A percentile compares a stretch with the other conserved stretches of the same genome.
These are phyloP conservation scores for Polietes domitor DNA, from an alignment of 2,888 invertebrate species.

Conservation along the genomic window DNA sequence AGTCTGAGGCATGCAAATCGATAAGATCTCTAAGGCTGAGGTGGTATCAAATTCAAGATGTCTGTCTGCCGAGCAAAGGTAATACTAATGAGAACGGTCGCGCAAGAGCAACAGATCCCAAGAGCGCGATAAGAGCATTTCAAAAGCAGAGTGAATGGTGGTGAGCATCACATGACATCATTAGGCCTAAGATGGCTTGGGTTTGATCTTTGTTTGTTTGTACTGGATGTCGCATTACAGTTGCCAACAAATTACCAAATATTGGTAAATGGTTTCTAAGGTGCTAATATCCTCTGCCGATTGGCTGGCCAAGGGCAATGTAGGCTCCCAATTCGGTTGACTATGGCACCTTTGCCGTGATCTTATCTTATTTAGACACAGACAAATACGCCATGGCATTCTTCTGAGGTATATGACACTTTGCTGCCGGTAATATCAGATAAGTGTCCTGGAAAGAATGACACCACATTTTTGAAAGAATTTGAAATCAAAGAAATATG, in stretches of 20 bases:
- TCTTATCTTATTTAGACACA: not conserved
- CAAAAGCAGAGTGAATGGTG: not conserved
- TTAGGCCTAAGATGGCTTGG: not conserved
- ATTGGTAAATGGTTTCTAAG: slow-evolving; percentile 14
- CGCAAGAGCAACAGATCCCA: not conserved
- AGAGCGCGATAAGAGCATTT: not conserved
- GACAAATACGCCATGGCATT: not conserved
- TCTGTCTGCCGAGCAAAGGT: not conserved
- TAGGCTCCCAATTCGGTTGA: not conserved
- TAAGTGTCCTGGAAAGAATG: not conserved
- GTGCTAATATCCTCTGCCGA: slow-evolving; percentile 58
- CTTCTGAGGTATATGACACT: not conserved
- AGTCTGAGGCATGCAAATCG: not conserved
- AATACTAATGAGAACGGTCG: slow-evolving; percentile 3
- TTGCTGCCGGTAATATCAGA: not conserved
- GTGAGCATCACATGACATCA: not conserved
- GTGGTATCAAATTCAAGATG: slow-evolving; percentile 22
- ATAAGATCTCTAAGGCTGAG: slow-evolving; percentile 5
- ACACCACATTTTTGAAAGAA: not conserved
- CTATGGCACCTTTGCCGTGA: not conserved
- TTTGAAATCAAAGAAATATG: no score
- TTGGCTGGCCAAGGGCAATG: not conserved
- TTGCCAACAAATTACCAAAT: slow-evolving; percentile 9
- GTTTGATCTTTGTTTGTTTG: slow-evolving; percentile 7
- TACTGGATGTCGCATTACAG: slow-evolving; percentile 7